These are phyloP conservation scores for Aporophyla lueneburgensis DNA, from an alignment of 2,888 invertebrate genomes.

Conservation along the genomic window DNA sequence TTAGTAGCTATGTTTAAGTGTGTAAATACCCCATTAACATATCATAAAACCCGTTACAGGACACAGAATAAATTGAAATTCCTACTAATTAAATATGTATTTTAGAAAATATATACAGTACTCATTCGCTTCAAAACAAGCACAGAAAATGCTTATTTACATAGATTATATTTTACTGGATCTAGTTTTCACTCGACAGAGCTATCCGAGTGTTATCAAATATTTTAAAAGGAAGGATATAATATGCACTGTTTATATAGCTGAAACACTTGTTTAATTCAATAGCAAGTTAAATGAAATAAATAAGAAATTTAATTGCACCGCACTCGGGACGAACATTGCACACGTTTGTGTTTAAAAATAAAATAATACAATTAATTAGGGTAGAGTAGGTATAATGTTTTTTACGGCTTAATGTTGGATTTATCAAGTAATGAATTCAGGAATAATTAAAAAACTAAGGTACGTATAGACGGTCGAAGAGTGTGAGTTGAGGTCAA, in stretches of 20 bases:
- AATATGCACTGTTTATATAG: conserved; percentile 42
- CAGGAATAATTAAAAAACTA: conserved; percentile 67
- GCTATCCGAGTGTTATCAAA: conserved; percentile 49
- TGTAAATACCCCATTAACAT: conserved; percentile 13
- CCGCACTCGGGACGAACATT: conserved; percentile 27
- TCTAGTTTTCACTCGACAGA: conserved; percentile 39
- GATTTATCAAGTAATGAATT: conserved; percentile 63
- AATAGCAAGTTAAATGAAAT: conserved; percentile 49
- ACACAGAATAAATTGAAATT: conserved; percentile 25
- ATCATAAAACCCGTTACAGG: conserved; percentile 11
- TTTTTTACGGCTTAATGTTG: conserved; percentile 69
- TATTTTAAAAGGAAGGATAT: conserved; percentile 48
- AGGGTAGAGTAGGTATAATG: conserved; percentile 57
- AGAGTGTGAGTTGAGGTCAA: conserved; percentile 46
- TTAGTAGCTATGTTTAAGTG: background rate
- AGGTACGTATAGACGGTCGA: conserved; percentile 47
- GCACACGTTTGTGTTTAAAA: conserved; percentile 47
- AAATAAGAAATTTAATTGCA: conserved; percentile 63
- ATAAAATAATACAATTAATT: conserved; percentile 69
- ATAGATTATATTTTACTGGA: conserved; percentile 47
- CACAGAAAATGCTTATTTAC: conserved; percentile 43
- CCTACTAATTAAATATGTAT: conserved; percentile 34
- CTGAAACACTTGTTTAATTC: conserved; percentile 40
- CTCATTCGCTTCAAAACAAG: conserved; percentile 47
- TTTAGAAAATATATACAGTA: conserved; percentile 35